These are phyloP conservation scores for Dicyrtomina minuta DNA, from an alignment of 2,888 invertebrate species.

Conservation along the genomic window DNA sequence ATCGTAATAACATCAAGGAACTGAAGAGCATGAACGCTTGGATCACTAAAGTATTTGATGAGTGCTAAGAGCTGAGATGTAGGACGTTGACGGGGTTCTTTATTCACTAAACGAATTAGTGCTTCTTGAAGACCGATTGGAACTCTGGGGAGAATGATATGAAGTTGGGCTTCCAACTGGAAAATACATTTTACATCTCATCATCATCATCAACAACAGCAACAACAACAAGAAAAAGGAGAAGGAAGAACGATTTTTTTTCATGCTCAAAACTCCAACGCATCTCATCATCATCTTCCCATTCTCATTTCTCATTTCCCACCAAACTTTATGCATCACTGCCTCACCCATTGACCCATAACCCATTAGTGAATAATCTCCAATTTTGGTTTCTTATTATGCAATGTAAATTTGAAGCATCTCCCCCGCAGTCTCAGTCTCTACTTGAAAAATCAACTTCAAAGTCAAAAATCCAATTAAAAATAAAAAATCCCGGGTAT, in stretches of 20 bases:
- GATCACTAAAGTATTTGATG: conserved; percentile 88
- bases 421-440: too few relatives aligned
- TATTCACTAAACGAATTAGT: conserved; percentile 73
- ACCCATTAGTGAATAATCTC: too few relatives aligned
- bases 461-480: too few relatives aligned
- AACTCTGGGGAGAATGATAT: conserved; percentile 73
- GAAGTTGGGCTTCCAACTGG: conserved; percentile 81
- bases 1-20: conserved; percentile 88
- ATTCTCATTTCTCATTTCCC: too few relatives aligned
- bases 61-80: conserved; percentile 86
- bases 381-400: too few relatives aligned
- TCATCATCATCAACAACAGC: conserved; percentile 9
- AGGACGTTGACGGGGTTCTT: conserved; percentile 82
- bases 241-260: conserved; percentile 2
- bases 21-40: conserved; percentile 86
- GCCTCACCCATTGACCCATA: too few relatives aligned
- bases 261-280: neutral
- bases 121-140: conserved; percentile 87
- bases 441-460: too few relatives aligned
- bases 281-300: too few relatives aligned
- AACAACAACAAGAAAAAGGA: conserved; percentile 25
- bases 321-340: too few relatives aligned
- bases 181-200: conserved; percentile 48
- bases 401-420: too few relatives aligned
- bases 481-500: too few relatives aligned